A percentile compares a stretch with the other conserved stretches of the same genome.
Evolutionary conservation across 1,140 invertebrate genomes (phyloP).

Genomic region (Panulirus ornatus): DNA sequence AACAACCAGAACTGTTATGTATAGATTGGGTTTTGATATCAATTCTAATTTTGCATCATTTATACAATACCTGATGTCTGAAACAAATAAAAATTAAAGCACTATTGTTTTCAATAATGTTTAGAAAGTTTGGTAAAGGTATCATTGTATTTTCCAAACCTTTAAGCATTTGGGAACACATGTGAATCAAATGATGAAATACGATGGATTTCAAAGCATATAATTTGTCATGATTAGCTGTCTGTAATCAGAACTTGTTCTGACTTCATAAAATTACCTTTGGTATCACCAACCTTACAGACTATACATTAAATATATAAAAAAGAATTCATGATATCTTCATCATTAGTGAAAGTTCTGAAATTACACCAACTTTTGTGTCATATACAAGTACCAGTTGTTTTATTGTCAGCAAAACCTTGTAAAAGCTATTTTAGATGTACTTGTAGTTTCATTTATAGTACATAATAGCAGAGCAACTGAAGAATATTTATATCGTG

Average conservation of each 20-base stretch:
- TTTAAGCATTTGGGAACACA: no score
- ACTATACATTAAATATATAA: no score
- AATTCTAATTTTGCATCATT: not conserved
- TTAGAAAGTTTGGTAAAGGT: not conserved
- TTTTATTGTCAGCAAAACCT: not conserved
- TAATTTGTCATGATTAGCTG: no score
- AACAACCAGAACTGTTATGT: not conserved
- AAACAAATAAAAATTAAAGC: not conserved
- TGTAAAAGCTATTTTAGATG: slow-evolving; percentile 25
- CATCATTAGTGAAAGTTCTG: no score
- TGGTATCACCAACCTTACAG: no score
- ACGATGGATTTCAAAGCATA: no score
- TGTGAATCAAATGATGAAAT: no score
- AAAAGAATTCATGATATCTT: no score
- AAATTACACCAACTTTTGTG: no score
- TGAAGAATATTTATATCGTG: slow-evolving; percentile 4
- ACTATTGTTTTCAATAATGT: not conserved
- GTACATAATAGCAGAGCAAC: slow-evolving; percentile 36
- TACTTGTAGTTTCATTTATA: slow-evolving; percentile 43
- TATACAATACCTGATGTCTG: not conserved
- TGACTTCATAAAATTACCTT: no score
- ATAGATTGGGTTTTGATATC: not conserved
- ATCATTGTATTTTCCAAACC: no score
- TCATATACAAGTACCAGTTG: not conserved
- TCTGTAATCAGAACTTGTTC: no score